Base-by-base conservation (phyloP, 2,888 invertebrate genomes). In the Rhaphigaster nebulosa region DNA sequence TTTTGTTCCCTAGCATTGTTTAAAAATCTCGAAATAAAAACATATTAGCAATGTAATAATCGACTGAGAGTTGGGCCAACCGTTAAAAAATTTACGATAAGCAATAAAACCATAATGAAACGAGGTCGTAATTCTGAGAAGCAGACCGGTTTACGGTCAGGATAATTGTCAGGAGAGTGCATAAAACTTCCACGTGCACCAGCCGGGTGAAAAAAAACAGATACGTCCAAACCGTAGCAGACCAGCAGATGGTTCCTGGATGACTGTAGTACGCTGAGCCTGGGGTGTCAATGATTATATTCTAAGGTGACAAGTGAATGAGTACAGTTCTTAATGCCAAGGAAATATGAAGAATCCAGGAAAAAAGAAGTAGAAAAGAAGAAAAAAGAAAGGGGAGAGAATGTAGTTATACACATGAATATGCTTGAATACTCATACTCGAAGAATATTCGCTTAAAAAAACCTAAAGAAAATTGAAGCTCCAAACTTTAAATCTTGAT, bases 31-130 rank as follows among this genome's bases (percentile, higher is more conserved):
- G 38, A 4, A 84, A 50, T n/a, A 45, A 84, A 84, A 84, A 84
- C 0, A 84, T 45, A 84, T 84, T 45, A n/a, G 26, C n/a, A 84
- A 84, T 84, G 50, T n/a, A 84, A 84, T 84, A 84, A 84, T 84
- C 50, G 84, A n/a, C 84, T n/a, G 41, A 45, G 84, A 50, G 45
- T 50, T n/a, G 45, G 84, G 41, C 45, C 45, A 50, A 50, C 45
- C n/a, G 84, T 84, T n/a, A 84, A 84, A 84, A 45, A 45, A 84
- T 45, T 84, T 84, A 84, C 84, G 84, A 84, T 84, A 84, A 41
- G 84, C 84, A 26, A 50, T 84, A 84, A 84, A 84, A 50, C 5
- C 26, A 18, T 26, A 45, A 84, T 45, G 41, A 50, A 84, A 84
- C 15, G 45, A 50, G 84, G 84, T 50, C 84, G 84, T 84, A 84